Evolutionary conservation across 1,140 invertebrate genomes (phyloP).

Genomic region (Drosophila prosaltans): DNA sequence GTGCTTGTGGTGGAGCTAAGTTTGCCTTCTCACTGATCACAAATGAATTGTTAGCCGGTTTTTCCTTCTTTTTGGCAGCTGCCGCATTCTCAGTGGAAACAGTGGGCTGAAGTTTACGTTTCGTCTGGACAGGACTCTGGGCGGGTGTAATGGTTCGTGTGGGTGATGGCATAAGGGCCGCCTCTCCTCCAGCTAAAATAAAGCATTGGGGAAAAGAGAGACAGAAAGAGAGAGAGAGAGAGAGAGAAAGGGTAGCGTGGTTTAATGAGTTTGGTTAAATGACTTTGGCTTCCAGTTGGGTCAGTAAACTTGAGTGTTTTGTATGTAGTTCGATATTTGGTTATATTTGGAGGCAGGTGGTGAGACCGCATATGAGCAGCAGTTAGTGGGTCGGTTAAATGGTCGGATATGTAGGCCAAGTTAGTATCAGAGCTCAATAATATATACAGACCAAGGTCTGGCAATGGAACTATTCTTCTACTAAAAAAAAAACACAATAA

Average conservation of each 20-base stretch:
- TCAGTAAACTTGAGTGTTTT: constrained; percentile 72
- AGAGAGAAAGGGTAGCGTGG: constrained; percentile 71
- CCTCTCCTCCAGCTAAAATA: constrained; percentile 79
- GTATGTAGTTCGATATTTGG: constrained; percentile 20
- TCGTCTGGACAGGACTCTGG: constrained; percentile 82
- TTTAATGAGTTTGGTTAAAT: constrained; percentile 81
- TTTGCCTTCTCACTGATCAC: constrained; percentile 60
- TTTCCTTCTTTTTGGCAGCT: constrained; percentile 76
- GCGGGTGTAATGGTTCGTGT: constrained; percentile 85
- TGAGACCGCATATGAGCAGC: constrained; percentile 47
- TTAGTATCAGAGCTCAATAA: constrained; percentile 60
- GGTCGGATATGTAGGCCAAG: constrained; percentile 52
- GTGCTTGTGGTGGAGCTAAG: constrained; percentile 10
- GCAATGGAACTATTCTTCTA: background rate
- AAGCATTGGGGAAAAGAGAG: constrained; percentile 16
- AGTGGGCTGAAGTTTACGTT: constrained; percentile 88
- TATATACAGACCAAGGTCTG: constrained; percentile 55
- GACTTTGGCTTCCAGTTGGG: constrained; percentile 62
- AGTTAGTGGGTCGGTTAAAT: constrained; percentile 38
- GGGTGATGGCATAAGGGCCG: constrained; percentile 85
- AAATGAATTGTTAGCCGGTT: constrained; percentile 70
- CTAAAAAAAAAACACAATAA: background rate
- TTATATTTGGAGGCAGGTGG: constrained; percentile 8
- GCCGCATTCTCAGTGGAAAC: constrained; percentile 86
- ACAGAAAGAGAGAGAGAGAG: constrained; percentile 55